These are phyloP conservation scores for Sylvilagus floridanus DNA, from an alignment of 2,797 vertebrate species.

Conservation along the genomic window DNA sequence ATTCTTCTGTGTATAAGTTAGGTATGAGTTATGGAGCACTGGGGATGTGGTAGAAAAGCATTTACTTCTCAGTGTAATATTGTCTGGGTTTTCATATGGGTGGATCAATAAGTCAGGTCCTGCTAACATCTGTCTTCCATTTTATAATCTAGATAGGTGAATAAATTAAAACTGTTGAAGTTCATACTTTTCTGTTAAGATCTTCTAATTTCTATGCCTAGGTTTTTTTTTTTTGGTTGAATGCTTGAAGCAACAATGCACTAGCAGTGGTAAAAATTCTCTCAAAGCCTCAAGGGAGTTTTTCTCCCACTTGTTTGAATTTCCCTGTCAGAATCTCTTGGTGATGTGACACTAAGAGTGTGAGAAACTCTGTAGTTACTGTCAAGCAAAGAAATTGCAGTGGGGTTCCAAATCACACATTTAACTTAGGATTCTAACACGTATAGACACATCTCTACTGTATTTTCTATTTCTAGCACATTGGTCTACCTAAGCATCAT, in stretches of 20 bases:
- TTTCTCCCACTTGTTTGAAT: conserved; percentile 55
- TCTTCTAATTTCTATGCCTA: conserved; percentile 52
- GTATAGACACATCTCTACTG: too few relatives aligned
- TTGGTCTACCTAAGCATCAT: conserved; percentile 1
- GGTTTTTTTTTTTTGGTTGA: conserved; percentile 24
- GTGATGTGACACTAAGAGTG: not conserved
- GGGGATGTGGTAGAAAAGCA: not conserved
- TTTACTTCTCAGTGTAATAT: not conserved
- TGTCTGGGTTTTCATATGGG: not conserved
- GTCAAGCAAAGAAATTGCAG: not conserved
- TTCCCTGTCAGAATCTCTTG: conserved; percentile 52
- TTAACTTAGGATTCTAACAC: not conserved
- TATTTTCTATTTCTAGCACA: not conserved
- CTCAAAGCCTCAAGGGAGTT: not conserved
- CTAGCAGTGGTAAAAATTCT: conserved; percentile 45
- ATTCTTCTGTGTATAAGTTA: not conserved
- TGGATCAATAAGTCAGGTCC: not conserved
- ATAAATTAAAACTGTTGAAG: conserved; percentile 56
- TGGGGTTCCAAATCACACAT: not conserved
- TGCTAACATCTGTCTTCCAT: not conserved
- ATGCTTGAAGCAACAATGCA: conserved; percentile 54
- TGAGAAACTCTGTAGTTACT: not conserved
- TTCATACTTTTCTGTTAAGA: conserved; percentile 43
- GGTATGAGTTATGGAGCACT: not conserved
- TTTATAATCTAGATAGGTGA: not conserved